These are phyloP conservation scores for Melanotaenia boesemani DNA, from an alignment of 2,797 vertebrate species.

Conservation along the genomic window DNA sequence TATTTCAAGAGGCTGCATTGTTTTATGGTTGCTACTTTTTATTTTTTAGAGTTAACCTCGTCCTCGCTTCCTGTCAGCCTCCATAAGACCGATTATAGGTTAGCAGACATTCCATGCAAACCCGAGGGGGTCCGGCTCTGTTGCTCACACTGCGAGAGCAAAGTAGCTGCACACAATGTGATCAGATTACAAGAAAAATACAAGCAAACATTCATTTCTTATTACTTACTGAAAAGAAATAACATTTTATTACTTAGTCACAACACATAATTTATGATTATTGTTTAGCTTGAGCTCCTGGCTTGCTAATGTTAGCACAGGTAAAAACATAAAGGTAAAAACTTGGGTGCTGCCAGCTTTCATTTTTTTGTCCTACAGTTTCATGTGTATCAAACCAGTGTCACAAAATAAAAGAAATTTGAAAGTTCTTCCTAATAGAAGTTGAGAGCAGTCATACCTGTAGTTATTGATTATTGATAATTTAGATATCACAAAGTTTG, in stretches of 20 bases:
- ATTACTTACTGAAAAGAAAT: neutral
- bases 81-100: slow-evolving; percentile 18
- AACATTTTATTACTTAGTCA: neutral
- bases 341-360: too few relatives aligned
- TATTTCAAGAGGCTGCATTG: slow-evolving; percentile 64
- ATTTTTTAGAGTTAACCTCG: slow-evolving; percentile 62
- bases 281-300: neutral
- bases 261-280: neutral
- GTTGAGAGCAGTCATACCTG: too few relatives aligned
- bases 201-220: neutral
- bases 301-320: too few relatives aligned
- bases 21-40: slow-evolving; percentile 73
- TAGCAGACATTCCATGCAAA: slow-evolving; percentile 41
- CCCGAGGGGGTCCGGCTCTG: slow-evolving; percentile 24
- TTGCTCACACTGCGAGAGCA: neutral
- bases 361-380: too few relatives aligned
- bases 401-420: too few relatives aligned
- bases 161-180: slow-evolving; percentile 8
- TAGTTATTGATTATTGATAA: too few relatives aligned
- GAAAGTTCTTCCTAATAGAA: too few relatives aligned
- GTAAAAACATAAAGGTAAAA: too few relatives aligned
- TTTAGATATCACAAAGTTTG: too few relatives aligned
- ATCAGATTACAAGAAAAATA: slow-evolving; percentile 1
- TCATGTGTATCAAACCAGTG: too few relatives aligned
- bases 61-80: slow-evolving; percentile 70